Evolutionary conservation across 53 echinoderm and acorn worm species (phyloP).

Genomic region (Paelopatides confundens): DNA sequence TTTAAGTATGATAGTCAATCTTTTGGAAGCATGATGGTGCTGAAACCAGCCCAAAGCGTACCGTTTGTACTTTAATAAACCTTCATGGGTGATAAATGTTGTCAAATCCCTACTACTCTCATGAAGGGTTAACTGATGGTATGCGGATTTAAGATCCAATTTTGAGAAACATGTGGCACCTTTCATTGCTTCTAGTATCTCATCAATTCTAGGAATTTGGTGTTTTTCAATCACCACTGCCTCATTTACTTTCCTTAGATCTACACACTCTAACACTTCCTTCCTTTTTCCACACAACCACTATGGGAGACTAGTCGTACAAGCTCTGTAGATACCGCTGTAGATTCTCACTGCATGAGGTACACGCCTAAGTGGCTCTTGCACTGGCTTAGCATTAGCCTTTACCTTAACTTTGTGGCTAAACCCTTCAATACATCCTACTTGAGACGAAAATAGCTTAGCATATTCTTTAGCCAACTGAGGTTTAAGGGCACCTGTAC

Average conservation of each 20-base stretch:
- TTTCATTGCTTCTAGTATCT: slow-evolving; percentile 54
- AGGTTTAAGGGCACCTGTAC: too few relatives aligned
- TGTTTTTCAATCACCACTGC: slow-evolving; percentile 61
- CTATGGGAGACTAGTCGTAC: background rate
- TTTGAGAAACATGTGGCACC: slow-evolving; percentile 62
- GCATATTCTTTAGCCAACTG: background rate
- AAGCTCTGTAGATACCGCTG: background rate
- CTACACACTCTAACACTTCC: slow-evolving; percentile 25
- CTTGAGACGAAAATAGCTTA: background rate
- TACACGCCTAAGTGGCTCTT: background rate
- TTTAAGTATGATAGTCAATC: too few relatives aligned
- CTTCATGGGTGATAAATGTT: slow-evolving; percentile 1
- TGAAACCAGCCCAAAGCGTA: background rate
- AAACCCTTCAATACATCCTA: background rate
- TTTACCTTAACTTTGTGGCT: background rate
- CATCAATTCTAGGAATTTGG: slow-evolving; percentile 70
- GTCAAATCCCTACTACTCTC: background rate
- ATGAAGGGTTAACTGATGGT: slow-evolving; percentile 69
- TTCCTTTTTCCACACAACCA: slow-evolving; percentile 37
- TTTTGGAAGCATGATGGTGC: slow-evolving; percentile 12
- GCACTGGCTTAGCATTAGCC: background rate
- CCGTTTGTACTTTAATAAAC: background rate
- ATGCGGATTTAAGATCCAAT: slow-evolving; percentile 70
- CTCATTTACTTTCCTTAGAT: slow-evolving; percentile 62
- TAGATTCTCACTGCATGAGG: too few relatives aligned